Evolutionary conservation across 1,140 invertebrate species (phyloP).

Genomic region (Goniozus legneri): DNA sequence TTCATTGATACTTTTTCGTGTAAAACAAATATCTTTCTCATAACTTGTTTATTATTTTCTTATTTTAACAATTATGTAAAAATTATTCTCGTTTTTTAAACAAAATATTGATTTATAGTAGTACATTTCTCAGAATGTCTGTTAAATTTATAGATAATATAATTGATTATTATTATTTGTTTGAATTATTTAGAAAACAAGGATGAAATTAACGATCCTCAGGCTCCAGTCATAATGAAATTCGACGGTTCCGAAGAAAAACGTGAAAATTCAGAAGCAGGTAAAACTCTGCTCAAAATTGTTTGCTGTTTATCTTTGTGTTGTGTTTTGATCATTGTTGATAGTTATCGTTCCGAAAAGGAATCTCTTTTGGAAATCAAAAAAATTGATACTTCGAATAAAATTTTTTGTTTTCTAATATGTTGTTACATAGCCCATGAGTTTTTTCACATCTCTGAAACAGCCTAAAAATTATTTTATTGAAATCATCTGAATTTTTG

Average conservation of each 20-base stretch:
- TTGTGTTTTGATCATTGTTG: constrained; percentile 1
- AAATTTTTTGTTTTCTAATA: neutral
- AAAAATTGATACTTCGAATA: constrained; percentile 4
- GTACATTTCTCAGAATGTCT: constrained; percentile 3
- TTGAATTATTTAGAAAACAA: constrained; percentile 29
- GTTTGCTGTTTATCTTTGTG: constrained; percentile 8
- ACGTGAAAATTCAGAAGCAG: constrained; percentile 35
- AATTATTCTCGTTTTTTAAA: neutral
- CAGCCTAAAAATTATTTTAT: constrained; percentile 3
- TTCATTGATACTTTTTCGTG: too few relatives aligned
- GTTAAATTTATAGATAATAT: constrained; percentile 12
- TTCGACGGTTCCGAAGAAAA: constrained; percentile 40
- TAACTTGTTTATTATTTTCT: constrained; percentile 10
- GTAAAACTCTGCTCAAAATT: constrained; percentile 21
- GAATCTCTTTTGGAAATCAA: constrained; percentile 12
- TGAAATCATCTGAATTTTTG: neutral
- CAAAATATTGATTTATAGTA: constrained; percentile 1
- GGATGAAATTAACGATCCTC: constrained; percentile 31
- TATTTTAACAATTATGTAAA: neutral
- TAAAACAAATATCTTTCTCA: constrained; percentile 4
- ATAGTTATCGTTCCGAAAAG: constrained; percentile 1
- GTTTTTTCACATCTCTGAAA: too few relatives aligned
- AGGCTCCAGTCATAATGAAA: constrained; percentile 36
- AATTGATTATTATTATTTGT: constrained; percentile 26
- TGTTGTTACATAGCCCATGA: too few relatives aligned